These are phyloP conservation scores for Hyperopisus bebe DNA, from an alignment of 2,113 vertebrate genomes.

Conservation along the genomic window DNA sequence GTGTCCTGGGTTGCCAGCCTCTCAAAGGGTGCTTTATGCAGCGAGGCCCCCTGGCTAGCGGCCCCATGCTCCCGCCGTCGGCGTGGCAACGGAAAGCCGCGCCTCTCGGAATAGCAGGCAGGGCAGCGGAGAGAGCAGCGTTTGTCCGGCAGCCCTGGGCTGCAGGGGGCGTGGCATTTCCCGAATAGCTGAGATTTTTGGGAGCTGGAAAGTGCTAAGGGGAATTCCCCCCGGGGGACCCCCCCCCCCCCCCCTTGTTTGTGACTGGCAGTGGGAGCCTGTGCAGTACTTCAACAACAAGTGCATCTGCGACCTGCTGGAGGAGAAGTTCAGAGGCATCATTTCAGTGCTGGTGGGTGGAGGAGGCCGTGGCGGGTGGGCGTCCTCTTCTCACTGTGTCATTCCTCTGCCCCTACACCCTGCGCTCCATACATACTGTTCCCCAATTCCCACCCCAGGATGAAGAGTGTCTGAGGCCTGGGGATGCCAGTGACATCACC, in stretches of 20 bases:
- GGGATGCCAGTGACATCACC: constrained; percentile 82
- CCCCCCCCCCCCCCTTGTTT: not conserved
- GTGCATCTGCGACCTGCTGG: constrained; percentile 94
- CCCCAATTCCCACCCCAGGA: constrained; percentile 56
- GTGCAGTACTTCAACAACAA: constrained; percentile 98
- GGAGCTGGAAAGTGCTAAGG: not conserved
- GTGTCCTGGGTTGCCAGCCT: not conserved
- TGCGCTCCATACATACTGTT: not conserved
- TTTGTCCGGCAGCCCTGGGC: not conserved
- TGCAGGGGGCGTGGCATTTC: not conserved
- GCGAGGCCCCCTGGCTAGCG: not conserved
- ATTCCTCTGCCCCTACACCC: not conserved
- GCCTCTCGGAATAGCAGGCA: not conserved
- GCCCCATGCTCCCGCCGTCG: not conserved
- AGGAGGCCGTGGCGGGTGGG: constrained; percentile 31
- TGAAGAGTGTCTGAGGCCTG: constrained; percentile 89
- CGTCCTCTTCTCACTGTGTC: not conserved
- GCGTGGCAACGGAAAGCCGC: not conserved
- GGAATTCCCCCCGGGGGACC: not conserved
- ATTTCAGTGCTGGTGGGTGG: constrained; percentile 82
- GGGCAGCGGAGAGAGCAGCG: not conserved
- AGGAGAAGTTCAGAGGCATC: constrained; percentile 96
- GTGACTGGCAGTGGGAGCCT: constrained; percentile 78
- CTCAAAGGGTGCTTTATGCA: not conserved
- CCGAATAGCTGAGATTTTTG: constrained; percentile 6